Base-by-base conservation (phyloP, 2,113 vertebrate species). In the Neotoma lepida region DNA sequence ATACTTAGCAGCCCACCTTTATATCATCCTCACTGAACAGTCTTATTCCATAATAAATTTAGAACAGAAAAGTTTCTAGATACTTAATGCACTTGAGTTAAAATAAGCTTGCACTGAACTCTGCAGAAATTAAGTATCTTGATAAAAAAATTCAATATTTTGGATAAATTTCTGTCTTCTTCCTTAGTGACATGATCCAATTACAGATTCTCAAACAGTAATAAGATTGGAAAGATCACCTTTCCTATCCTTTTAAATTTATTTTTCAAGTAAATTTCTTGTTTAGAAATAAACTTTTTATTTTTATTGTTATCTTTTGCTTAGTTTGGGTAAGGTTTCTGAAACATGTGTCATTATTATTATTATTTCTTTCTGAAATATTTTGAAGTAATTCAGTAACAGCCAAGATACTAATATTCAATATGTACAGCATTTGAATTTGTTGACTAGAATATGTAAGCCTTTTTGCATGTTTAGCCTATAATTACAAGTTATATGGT, bases 1-100 rank as follows among this genome's bases (percentile, higher is more conserved):
- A 92, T 93, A 78, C 28, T 78, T 86, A 92, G 64, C 28, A 76
- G 93, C 91, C 28, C 26, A 86, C 46, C 41, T 86, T 92, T 89
- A 64, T 88, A 95, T 88, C 51, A 81, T 85, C 41, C 95, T 93
- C 49, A 92, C 49, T 64, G 73, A 73, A 88, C 90, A 39, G 28
- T 6, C 44, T 73, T 90, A n/a, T 90, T 80, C 54, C 39, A 39
- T 54, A 76, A 93, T 73, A 92, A 88, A 81, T 88, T 91, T 92
- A 92, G 39, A 96, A 68, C 22, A 78, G 26, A 93, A 90, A 35
- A 68, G 35, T 33, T 89, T 95, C 17, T 82, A 61, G 49, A 76
- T 64, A 86, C 9, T 58, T 85, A 94, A 14, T 78, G 18, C 3
- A 54, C 15, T 89, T 88, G n/a, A 93, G 61, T 15, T 78, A 90